Conservation (phyloP, 2,113 vertebrate genomes). For the Ptyas mucosa region DNA sequence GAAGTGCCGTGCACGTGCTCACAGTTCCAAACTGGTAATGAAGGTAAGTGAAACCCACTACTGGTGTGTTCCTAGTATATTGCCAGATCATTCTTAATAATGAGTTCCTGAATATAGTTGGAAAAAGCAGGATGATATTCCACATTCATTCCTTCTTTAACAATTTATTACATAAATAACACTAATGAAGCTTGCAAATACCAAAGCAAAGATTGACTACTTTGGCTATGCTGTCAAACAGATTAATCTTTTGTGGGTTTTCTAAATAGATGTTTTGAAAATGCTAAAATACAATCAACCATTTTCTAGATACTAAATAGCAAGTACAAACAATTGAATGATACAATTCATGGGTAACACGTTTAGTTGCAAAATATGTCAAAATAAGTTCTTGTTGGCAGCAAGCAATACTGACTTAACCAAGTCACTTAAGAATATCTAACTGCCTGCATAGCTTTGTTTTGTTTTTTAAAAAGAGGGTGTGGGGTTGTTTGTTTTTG, state of each 20-base stretch:
- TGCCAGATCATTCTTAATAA: background rate
- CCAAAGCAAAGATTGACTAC: background rate
- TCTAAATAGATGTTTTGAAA: conserved; percentile 31
- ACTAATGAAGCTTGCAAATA: background rate
- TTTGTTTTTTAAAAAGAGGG: background rate
- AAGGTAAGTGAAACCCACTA: too few relatives aligned
- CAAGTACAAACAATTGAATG: conserved; percentile 33
- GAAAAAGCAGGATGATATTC: background rate
- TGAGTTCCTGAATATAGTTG: background rate
- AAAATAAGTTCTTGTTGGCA: background rate
- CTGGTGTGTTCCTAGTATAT: background rate
- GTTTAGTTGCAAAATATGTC: background rate
- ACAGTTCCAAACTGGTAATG: too few relatives aligned
- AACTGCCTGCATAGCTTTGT: background rate
- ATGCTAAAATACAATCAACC: conserved; percentile 31
- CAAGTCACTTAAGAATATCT: background rate
- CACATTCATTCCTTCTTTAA: background rate
- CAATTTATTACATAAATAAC: background rate
- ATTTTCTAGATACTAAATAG: conserved; percentile 30
- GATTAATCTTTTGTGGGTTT: background rate
- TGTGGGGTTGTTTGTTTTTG: too few relatives aligned
- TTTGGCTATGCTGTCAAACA: background rate
- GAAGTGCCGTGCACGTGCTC: too few relatives aligned
- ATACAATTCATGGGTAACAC: conserved; percentile 24
- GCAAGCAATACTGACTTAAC: background rate